Evolutionary conservation across 2,113 vertebrate genomes (phyloP).

Genomic region (Pelecanoides urinatrix): DNA sequence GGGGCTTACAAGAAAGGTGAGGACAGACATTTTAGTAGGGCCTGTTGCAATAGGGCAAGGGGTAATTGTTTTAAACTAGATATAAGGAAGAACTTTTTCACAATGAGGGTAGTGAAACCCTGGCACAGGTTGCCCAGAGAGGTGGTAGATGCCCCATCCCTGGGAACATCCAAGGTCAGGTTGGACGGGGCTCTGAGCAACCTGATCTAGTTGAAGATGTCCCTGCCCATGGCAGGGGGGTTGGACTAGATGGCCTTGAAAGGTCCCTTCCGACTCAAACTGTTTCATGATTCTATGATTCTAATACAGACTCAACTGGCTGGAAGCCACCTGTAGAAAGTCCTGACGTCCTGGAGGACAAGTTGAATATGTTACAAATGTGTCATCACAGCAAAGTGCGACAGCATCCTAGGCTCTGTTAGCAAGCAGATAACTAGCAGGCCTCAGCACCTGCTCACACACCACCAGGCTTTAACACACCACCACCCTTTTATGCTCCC

Average conservation of each 20-base stretch:
- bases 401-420: no score
- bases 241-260: background rate
- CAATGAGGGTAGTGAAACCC: background rate
- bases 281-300: background rate
- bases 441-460: background rate
- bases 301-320: no score
- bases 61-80: background rate
- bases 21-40: background rate
- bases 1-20: no score
- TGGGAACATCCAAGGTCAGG: background rate
- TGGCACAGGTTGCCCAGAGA: background rate
- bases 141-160: background rate
- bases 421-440: background rate
- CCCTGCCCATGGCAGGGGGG: background rate
- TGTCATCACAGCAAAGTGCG: background rate
- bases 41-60: background rate
- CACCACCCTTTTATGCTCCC: background rate
- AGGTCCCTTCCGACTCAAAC: background rate
- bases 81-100: background rate
- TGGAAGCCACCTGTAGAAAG: background rate
- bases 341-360: background rate
- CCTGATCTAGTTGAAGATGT: background rate
- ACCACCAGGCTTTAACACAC: no score
- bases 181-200: no score
- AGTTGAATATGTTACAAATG: background rate